phyloP scores from a whole-genome alignment of 2,797 vertebrate species.

The Caiman crocodilus region DNA sequence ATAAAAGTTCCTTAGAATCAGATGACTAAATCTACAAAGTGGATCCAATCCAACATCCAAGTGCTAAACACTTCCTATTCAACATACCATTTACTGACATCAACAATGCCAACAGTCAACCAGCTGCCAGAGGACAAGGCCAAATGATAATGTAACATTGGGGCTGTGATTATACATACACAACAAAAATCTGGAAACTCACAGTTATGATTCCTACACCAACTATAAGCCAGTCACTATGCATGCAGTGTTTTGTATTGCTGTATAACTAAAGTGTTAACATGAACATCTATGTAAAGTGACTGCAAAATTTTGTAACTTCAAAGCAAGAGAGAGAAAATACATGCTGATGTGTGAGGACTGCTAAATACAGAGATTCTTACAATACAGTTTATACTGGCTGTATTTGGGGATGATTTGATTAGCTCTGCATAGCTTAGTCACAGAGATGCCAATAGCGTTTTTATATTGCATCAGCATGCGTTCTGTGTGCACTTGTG shows the following conservation, averaged over 20 bases:
- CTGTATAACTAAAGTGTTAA: background rate
- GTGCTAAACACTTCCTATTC: background rate
- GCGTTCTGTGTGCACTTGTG: background rate
- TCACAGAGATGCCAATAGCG: slow-evolving; percentile 36
- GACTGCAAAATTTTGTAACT: background rate
- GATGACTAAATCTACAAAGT: background rate
- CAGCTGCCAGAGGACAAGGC: background rate
- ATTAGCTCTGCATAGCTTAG: background rate
- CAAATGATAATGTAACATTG: background rate
- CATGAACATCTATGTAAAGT: background rate
- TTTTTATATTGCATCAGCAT: slow-evolving; percentile 20
- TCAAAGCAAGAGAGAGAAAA: background rate
- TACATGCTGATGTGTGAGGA: background rate
- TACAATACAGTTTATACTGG: slow-evolving; percentile 12
- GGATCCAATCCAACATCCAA: background rate
- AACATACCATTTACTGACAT: background rate
- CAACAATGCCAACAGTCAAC: background rate
- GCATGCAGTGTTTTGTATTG: background rate
- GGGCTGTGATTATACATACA: background rate
- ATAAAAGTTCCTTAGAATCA: background rate
- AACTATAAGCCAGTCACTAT: background rate
- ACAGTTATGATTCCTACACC: background rate
- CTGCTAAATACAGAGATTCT: slow-evolving; percentile 25
- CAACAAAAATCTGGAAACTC: background rate
- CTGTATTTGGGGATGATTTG: slow-evolving; percentile 23